Evolutionary conservation across 2,888 invertebrate genomes (phyloP).

Genomic region (Bugulina stolonifera): DNA sequence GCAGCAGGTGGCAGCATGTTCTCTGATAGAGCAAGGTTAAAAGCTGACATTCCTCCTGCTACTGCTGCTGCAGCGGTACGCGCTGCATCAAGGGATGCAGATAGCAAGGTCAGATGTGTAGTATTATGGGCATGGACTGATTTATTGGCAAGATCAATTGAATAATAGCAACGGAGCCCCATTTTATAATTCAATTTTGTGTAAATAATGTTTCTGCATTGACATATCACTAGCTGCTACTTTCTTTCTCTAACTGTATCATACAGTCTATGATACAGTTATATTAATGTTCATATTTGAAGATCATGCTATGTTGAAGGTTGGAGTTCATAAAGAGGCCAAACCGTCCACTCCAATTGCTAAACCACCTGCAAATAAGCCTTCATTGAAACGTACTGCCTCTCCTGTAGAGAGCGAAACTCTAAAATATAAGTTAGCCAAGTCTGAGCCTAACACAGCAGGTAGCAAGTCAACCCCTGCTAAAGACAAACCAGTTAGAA

Average conservation of each 20-base stretch:
- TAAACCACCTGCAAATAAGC: too few relatives aligned
- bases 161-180: too few relatives aligned
- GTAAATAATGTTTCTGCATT: too few relatives aligned
- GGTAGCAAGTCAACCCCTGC: not conserved
- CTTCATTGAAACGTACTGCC: not conserved
- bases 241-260: too few relatives aligned
- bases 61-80: conserved; percentile 15
- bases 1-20: conserved; percentile 8
- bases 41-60: conserved; percentile 14
- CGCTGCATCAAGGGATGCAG: conserved; percentile 8
- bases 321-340: not conserved
- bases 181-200: too few relatives aligned
- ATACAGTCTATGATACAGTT: too few relatives aligned
- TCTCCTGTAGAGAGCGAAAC: not conserved
- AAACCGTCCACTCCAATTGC: not conserved
- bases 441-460: not conserved
- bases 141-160: too few relatives aligned
- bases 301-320: too few relatives aligned
- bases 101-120: not conserved
- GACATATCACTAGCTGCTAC: too few relatives aligned
- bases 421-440: not conserved
- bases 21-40: conserved; percentile 4
- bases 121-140: too few relatives aligned
- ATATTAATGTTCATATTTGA: too few relatives aligned
- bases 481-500: too few relatives aligned